Conservation (phyloP, 2,888 invertebrate genomes). For the Rhodophaea formosa region DNA sequence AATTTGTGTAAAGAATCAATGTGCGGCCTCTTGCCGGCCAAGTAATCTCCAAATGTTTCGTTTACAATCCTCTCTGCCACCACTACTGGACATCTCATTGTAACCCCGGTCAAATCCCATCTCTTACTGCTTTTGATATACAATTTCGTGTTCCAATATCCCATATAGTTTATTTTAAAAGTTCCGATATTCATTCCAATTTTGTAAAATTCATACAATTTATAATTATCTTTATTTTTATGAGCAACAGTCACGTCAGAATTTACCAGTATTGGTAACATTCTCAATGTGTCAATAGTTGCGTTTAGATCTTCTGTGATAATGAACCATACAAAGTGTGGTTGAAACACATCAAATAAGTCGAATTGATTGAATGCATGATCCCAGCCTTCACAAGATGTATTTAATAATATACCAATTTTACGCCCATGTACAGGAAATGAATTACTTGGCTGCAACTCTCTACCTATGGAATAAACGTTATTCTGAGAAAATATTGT, state of each 20-base stretch:
- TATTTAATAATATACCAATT: conserved; percentile 53
- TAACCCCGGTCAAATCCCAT: conserved; percentile 78
- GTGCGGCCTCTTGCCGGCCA: conserved; percentile 70
- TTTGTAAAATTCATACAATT: conserved; percentile 75
- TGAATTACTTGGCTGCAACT: conserved; percentile 24
- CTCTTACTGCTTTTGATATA: conserved; percentile 56
- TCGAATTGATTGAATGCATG: conserved; percentile 34
- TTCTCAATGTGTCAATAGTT: conserved; percentile 46
- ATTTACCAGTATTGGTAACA: conserved; percentile 64
- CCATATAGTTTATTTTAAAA: conserved; percentile 69
- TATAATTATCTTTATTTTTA: conserved; percentile 34
- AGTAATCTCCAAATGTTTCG: conserved; percentile 72
- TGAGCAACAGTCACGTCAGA: conserved; percentile 66
- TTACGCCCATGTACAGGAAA: conserved; percentile 31
- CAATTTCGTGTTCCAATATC: conserved; percentile 63
- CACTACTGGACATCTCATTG: conserved; percentile 79
- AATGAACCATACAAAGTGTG: conserved; percentile 61
- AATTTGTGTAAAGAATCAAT: conserved; percentile 84
- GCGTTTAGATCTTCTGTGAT: conserved; percentile 42
- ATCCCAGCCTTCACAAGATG: conserved; percentile 53
- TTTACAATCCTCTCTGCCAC: conserved; percentile 56
- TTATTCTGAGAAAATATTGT: conserved; percentile 43
- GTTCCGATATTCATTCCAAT: conserved; percentile 78
- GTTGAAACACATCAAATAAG: conserved; percentile 36
- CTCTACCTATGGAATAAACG: conserved; percentile 35